Percentiles rank a stretch among this genome's conserved stretches.
These are phyloP conservation scores for Corythaixoides concolor DNA, from an alignment of 2,113 vertebrate species.

Conservation along the genomic window DNA sequence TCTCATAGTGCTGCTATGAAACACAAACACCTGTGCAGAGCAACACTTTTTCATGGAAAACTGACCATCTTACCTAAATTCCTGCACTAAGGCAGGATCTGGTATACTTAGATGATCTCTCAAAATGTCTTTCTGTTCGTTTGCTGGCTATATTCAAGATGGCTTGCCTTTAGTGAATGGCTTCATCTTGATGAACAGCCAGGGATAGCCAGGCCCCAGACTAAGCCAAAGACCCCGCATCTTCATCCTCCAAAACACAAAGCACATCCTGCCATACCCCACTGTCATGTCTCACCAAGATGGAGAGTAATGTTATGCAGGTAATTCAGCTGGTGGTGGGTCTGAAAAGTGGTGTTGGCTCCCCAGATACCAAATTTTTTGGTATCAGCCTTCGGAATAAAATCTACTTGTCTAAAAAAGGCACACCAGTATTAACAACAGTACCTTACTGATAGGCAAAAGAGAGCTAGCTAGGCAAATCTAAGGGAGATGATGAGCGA, in stretches of 20 bases:
- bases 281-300: neutral
- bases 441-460: neutral
- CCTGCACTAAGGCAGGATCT: neutral
- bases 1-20: neutral
- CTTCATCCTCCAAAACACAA: neutral
- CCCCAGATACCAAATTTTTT: neutral
- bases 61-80: neutral
- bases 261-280: neutral
- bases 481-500: neutral
- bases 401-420: neutral
- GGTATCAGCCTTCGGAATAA: neutral
- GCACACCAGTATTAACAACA: neutral
- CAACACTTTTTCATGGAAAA: neutral
- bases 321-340: neutral
- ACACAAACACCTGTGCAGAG: neutral
- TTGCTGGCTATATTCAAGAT: neutral
- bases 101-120: neutral
- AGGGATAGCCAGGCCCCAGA: neutral
- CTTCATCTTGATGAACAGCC: neutral
- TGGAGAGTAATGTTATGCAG: neutral
- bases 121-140: neutral
- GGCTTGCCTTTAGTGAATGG: neutral
- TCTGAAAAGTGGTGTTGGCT: neutral
- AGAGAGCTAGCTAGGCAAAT: neutral
- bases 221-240: neutral